phyloP scores from a whole-genome alignment of 1,140 invertebrate species.

The Calephelis virginiensis region DNA sequence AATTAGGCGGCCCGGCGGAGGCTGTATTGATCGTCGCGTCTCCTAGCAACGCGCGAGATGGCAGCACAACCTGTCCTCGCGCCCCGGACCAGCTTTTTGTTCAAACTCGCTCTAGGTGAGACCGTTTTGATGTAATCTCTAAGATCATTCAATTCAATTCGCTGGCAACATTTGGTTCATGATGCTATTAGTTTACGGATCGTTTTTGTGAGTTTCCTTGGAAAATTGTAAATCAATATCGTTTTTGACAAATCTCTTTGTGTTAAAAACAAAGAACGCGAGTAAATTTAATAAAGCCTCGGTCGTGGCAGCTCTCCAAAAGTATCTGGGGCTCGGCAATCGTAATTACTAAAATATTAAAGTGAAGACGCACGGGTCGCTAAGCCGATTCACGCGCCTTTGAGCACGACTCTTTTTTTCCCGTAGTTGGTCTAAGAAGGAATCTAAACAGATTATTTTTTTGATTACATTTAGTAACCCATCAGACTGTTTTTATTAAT shows the following conservation, averaged over 20 bases:
- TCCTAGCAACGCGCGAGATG: conserved; percentile 75
- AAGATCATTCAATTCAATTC: conserved; percentile 66
- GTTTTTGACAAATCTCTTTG: conserved; percentile 30
- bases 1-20: conserved; percentile 76
- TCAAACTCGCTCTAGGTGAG: conserved; percentile 63
- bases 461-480: too few species aligned
- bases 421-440: too few species aligned
- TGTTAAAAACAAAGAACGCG: conserved; percentile 32
- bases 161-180: conserved; percentile 42
- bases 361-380: conserved; percentile 38
- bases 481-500: too few species aligned
- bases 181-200: conserved; percentile 40
- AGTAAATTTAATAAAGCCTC: conserved; percentile 43
- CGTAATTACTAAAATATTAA: conserved; percentile 60
- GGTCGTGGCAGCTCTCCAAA: conserved; percentile 37
- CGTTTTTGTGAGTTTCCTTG: conserved; percentile 18
- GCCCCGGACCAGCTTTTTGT: conserved; percentile 61
- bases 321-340: conserved; percentile 42
- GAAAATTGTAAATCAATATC: conserved; percentile 20
- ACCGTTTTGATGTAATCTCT: conserved; percentile 68
- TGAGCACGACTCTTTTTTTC: conserved; percentile 36
- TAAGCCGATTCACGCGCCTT: conserved; percentile 40
- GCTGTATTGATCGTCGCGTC: conserved; percentile 74
- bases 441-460: too few species aligned
- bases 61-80: conserved; percentile 61